Evolutionary conservation across 2,113 vertebrate genomes (phyloP).

Genomic region (Vulpes vulpes): DNA sequence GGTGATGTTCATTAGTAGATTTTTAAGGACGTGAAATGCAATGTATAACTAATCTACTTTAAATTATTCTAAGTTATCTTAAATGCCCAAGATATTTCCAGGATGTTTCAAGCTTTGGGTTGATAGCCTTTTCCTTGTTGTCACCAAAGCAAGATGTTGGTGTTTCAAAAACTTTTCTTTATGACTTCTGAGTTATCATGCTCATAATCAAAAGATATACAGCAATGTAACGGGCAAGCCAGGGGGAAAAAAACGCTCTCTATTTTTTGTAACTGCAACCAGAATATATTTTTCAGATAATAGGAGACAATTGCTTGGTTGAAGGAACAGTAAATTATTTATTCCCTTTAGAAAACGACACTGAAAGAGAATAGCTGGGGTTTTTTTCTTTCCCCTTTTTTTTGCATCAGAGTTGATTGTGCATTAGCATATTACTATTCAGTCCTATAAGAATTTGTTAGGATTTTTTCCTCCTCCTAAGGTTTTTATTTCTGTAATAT

Average conservation of each 20-base stretch:
- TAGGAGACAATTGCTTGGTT: conserved; percentile 81
- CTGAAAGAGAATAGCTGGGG: conserved; percentile 82
- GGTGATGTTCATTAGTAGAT: neutral
- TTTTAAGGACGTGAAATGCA: neutral
- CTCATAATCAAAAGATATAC: neutral
- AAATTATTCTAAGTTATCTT: neutral
- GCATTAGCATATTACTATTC: conserved; percentile 82
- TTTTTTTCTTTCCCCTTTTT: neutral
- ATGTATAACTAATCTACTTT: neutral
- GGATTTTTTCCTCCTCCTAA: conserved; percentile 74
- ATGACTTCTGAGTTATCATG: neutral
- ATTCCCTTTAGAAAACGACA: conserved; percentile 85
- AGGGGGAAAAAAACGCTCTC: conserved; percentile 37
- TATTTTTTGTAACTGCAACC: conserved; percentile 43
- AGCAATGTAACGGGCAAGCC: conserved; percentile 41
- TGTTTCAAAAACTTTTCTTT: neutral
- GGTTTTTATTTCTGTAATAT: conserved; percentile 89
- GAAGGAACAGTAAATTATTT: conserved; percentile 88
- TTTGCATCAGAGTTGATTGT: conserved; percentile 87
- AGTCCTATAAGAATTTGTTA: conserved; percentile 83
- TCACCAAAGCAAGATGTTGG: neutral
- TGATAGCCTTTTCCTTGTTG: neutral
- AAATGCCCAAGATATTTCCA: neutral
- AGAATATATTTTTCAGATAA: conserved; percentile 82
- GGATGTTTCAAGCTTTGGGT: neutral